Conservation (phyloP, 2,888 invertebrate species). For the Mythimna pallens region DNA sequence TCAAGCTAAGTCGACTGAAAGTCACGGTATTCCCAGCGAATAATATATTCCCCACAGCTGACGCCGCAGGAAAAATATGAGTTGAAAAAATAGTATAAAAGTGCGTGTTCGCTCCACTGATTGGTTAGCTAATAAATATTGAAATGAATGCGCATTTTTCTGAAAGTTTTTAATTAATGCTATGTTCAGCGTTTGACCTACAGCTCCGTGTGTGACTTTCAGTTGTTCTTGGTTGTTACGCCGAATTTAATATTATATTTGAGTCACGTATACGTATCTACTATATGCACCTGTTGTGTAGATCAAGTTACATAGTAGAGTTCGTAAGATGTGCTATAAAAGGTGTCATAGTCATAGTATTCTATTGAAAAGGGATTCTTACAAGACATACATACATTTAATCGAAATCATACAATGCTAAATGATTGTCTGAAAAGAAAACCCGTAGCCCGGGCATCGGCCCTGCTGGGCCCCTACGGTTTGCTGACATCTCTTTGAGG, state of each 20-base stretch:
- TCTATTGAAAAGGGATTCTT: no score
- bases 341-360: no score
- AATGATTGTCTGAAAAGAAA: no score
- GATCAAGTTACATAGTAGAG: not conserved
- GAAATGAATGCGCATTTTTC: conserved; percentile 14
- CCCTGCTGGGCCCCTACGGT: no score
- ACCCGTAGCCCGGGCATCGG: no score
- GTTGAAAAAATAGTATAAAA: conserved; percentile 27
- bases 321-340: no score
- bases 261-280: not conserved
- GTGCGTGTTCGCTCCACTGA: conserved; percentile 11
- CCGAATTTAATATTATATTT: not conserved
- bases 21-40: not conserved
- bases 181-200: conserved; percentile 23
- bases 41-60: conserved; percentile 28
- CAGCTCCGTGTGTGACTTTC: conserved; percentile 18
- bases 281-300: not conserved
- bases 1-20: not conserved
- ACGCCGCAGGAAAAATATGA: conserved; percentile 12
- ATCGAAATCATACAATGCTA: no score
- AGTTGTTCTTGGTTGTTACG: not conserved
- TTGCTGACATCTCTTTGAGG: no score
- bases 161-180: conserved; percentile 44
- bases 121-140: conserved; percentile 28
- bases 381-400: no score